Evolutionary conservation across 2,113 vertebrate species (phyloP).

Genomic region (Chlorodrepanis virens): DNA sequence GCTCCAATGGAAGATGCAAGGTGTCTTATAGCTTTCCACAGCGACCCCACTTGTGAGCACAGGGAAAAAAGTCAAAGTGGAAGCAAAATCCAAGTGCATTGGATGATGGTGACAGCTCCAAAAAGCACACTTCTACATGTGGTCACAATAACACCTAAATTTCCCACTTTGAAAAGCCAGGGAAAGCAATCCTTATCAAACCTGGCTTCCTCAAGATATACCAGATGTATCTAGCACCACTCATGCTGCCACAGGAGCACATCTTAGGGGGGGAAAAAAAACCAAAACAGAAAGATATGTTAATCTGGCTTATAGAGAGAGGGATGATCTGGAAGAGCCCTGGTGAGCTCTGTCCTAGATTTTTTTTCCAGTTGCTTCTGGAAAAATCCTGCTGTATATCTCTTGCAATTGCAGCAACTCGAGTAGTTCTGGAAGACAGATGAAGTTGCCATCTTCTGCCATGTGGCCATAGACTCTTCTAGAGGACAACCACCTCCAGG

Average conservation of each 20-base stretch:
- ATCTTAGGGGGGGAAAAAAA: too few relatives aligned
- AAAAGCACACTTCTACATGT: not conserved
- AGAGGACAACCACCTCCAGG: not conserved
- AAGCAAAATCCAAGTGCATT: not conserved
- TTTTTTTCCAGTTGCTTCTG: not conserved
- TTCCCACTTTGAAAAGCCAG: not conserved
- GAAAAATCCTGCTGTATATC: not conserved
- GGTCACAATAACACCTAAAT: not conserved
- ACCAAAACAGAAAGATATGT: not conserved
- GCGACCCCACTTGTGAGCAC: not conserved
- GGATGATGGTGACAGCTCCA: not conserved
- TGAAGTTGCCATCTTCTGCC: not conserved
- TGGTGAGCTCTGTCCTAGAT: not conserved
- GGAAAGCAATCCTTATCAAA: not conserved
- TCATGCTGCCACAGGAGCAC: not conserved
- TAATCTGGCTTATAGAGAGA: not conserved
- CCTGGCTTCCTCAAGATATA: not conserved
- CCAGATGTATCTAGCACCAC: not conserved
- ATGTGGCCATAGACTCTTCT: not conserved
- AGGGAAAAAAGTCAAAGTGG: not conserved
- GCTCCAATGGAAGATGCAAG: not conserved
- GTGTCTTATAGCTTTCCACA: rapidly evolving
- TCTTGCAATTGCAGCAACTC: not conserved
- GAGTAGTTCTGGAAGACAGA: not conserved
- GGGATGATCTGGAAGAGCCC: not conserved